Percentiles rank a stretch among this genome's conserved stretches.
phyloP scores from a whole-genome alignment of 2,888 invertebrate species.

The Oscheius sp. region DNA sequence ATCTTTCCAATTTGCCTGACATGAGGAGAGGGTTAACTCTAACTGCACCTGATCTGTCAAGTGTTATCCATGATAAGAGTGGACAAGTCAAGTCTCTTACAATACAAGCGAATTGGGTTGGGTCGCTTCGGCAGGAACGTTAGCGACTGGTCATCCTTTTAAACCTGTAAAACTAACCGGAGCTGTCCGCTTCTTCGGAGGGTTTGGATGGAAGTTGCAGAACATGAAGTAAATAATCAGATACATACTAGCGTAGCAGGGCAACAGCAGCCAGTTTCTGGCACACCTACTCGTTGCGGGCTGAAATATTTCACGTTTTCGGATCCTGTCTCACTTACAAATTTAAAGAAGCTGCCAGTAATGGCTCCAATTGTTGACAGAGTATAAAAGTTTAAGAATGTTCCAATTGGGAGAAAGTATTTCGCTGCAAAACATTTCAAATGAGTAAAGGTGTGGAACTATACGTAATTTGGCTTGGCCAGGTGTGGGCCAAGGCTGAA shows the following conservation, averaged over 20 bases:
- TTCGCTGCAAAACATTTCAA: slow-evolving; percentile 16
- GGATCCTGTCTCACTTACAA: slow-evolving; percentile 11
- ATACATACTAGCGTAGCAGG: slow-evolving; percentile 20
- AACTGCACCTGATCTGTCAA: too few relatives aligned
- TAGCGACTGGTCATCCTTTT: neutral
- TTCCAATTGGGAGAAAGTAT: slow-evolving; percentile 36
- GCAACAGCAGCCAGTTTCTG: slow-evolving; percentile 23
- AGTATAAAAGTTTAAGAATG: slow-evolving; percentile 35
- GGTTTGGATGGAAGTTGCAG: slow-evolving; percentile 34
- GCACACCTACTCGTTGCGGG: neutral
- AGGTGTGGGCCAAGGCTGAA: slow-evolving; percentile 31
- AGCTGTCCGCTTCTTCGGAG: slow-evolving; percentile 18
- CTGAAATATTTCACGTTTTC: slow-evolving; percentile 8
- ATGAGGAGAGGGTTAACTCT: too few relatives aligned
- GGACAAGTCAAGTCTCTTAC: too few relatives aligned
- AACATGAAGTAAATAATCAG: slow-evolving; percentile 36
- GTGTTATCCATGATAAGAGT: too few relatives aligned
- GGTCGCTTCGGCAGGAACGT: too few relatives aligned
- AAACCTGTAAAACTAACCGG: slow-evolving; percentile 6
- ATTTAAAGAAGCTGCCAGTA: slow-evolving; percentile 15
- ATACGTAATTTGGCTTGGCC: slow-evolving; percentile 33
- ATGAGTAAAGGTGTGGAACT: neutral
- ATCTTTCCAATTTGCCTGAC: too few relatives aligned
- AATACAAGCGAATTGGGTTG: too few relatives aligned
- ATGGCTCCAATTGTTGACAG: slow-evolving; percentile 27